Percentiles rank a stretch among this genome's conserved stretches.
Conservation (phyloP, 1,140 invertebrate species). For the Homarus americanus region DNA sequence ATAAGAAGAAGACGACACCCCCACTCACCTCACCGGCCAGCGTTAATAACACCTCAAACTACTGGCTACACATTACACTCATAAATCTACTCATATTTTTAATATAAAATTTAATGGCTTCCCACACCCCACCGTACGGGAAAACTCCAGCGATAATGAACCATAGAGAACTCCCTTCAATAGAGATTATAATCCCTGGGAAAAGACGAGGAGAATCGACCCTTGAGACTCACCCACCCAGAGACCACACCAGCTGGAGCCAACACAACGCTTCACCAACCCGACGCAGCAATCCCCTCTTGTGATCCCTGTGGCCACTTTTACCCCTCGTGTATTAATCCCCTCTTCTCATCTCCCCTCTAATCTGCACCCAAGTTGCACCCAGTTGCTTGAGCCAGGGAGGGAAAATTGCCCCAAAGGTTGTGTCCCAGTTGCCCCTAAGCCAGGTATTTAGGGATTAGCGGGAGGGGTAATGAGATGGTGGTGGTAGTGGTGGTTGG, state of each 20-base stretch:
- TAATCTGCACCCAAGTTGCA: slow-evolving; percentile 71
- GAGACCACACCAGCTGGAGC: slow-evolving; percentile 13
- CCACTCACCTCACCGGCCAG: not conserved
- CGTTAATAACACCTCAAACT: not conserved
- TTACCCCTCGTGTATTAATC: slow-evolving; percentile 56
- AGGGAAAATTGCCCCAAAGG: slow-evolving; percentile 66
- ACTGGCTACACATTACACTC: not conserved
- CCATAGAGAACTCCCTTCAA: slow-evolving; percentile 35
- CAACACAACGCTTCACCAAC: not conserved
- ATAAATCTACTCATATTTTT: slow-evolving; percentile 41
- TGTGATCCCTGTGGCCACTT: slow-evolving; percentile 49
- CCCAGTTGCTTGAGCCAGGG: slow-evolving; percentile 65
- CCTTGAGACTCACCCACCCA: slow-evolving; percentile 2
- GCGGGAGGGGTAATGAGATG: slow-evolving; percentile 57
- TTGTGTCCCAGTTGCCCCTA: slow-evolving; percentile 63
- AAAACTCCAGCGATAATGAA: slow-evolving; percentile 55
- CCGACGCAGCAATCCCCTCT: slow-evolving; percentile 18
- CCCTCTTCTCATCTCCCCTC: slow-evolving; percentile 49
- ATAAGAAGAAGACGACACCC: too few relatives aligned
- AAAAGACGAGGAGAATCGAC: slow-evolving; percentile 26
- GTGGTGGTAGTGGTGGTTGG: not conserved
- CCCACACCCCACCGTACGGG: slow-evolving; percentile 43
- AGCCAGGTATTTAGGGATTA: slow-evolving; percentile 69
- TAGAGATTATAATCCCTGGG: slow-evolving; percentile 50
- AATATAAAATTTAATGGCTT: slow-evolving; percentile 68